Percentiles rank a stretch among this genome's conserved stretches.
Evolutionary conservation across 2,888 invertebrate species (phyloP).

Genomic region (Dasysyrphus albostriatus): DNA sequence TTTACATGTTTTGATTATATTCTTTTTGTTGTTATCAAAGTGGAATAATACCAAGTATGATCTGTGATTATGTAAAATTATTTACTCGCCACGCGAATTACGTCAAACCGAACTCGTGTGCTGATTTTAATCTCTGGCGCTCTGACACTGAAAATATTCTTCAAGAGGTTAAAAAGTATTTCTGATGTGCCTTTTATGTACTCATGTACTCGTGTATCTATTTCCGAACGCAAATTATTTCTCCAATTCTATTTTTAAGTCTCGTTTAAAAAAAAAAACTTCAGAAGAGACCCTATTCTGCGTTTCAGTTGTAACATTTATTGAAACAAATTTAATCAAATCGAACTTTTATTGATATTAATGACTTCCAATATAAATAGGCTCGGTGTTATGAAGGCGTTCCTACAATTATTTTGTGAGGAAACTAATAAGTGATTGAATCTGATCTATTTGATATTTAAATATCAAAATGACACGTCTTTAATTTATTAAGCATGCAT

Average conservation of each 20-base stretch:
- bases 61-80: slow-evolving; percentile 25
- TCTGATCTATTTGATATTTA: neutral
- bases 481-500: neutral
- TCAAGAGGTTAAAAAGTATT: slow-evolving; percentile 11
- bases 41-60: slow-evolving; percentile 39
- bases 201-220: neutral
- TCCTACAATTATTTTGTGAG: neutral
- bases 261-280: neutral
- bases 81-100: slow-evolving; percentile 21
- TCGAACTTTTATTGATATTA: slow-evolving; percentile 24
- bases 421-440: neutral
- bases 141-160: slow-evolving; percentile 11
- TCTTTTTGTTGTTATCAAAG: slow-evolving; percentile 6
- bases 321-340: slow-evolving; percentile 7
- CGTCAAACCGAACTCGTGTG: slow-evolving; percentile 31
- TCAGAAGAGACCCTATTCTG: neutral
- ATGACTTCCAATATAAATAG: neutral
- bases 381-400: neutral
- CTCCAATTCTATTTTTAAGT: slow-evolving; percentile 17
- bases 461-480: neutral
- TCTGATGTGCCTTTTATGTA: neutral
- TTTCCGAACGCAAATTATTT: neutral
- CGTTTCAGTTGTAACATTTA: neutral
- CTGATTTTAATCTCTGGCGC: slow-evolving; percentile 20
- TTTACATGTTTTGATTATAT: slow-evolving; percentile 18